phyloP scores from a whole-genome alignment of 2,888 invertebrate genomes.

The Patella pellucida region DNA sequence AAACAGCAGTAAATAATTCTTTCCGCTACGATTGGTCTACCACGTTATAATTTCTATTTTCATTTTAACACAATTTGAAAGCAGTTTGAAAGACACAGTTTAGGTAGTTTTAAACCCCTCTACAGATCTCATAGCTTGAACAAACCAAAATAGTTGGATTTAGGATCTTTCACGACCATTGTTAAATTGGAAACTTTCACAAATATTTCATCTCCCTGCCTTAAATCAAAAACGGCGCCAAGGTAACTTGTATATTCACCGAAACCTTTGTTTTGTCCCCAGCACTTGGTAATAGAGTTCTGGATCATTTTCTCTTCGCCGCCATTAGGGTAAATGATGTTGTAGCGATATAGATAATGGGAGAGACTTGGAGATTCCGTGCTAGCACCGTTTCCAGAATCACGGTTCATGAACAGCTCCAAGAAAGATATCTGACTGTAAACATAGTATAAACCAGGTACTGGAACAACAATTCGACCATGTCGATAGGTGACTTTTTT shows the following conservation, averaged over 20 bases:
- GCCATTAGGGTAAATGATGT: slow-evolving; percentile 59
- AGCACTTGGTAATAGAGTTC: slow-evolving; percentile 62
- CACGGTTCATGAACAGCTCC: slow-evolving; percentile 45
- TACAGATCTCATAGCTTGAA: slow-evolving; percentile 42
- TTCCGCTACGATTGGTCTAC: neutral
- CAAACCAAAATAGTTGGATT: slow-evolving; percentile 62
- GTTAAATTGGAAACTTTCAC: slow-evolving; percentile 64
- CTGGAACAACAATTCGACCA: slow-evolving; percentile 60
- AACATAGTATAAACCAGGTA: slow-evolving; percentile 59
- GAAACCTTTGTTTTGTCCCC: slow-evolving; percentile 56
- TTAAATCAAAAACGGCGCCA: slow-evolving; percentile 61
- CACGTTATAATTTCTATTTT: too few relatives aligned
- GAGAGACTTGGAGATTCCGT: slow-evolving; percentile 45
- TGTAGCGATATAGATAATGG: slow-evolving; percentile 60
- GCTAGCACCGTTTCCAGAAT: slow-evolving; percentile 28
- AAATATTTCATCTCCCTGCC: slow-evolving; percentile 61
- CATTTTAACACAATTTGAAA: neutral
- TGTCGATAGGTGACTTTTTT: slow-evolving; percentile 52
- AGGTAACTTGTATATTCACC: slow-evolving; percentile 64
- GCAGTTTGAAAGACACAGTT: neutral
- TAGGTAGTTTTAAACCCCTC: slow-evolving; percentile 3
- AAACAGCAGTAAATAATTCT: slow-evolving; percentile 2
- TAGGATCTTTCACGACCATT: slow-evolving; percentile 54
- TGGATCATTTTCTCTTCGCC: slow-evolving; percentile 62
- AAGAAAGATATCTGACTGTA: slow-evolving; percentile 62